Evolutionary conservation across 2,797 vertebrate species (phyloP).

Genomic region (Dermochelys coriacea): DNA sequence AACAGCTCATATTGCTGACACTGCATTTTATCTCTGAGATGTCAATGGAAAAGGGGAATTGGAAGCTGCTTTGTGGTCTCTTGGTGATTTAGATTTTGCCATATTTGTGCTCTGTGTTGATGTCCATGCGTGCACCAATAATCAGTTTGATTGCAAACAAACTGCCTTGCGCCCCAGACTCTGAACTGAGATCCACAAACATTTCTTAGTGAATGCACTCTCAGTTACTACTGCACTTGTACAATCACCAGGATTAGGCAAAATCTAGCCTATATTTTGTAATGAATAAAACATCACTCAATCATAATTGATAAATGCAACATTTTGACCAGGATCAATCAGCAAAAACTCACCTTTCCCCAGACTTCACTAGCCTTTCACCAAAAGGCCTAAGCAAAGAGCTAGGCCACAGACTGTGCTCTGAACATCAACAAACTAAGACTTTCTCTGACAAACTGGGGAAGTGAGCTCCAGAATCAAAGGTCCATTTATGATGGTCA

Average conservation of each 20-base stretch:
- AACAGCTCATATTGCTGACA: not conserved
- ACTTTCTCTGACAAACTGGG: not conserved
- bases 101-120: constrained; percentile 7
- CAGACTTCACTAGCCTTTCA: not conserved
- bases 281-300: not conserved
- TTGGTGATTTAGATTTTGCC: constrained; percentile 42
- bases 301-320: not conserved
- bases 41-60: constrained; percentile 31
- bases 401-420: not conserved
- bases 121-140: not conserved
- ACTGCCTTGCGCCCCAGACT: constrained; percentile 1
- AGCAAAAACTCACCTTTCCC: not conserved
- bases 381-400: not conserved
- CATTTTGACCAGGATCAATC: not conserved
- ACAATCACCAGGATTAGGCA: not conserved
- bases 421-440: not conserved
- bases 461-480: not conserved
- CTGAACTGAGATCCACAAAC: not conserved
- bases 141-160: constrained; percentile 21
- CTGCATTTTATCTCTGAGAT: not conserved
- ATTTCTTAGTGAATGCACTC: not conserved
- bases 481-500: not conserved
- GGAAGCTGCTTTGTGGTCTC: not conserved
- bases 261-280: not conserved
- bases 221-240: not conserved